These are phyloP conservation scores for Macrobrachium rosenbergii DNA, from an alignment of 1,140 invertebrate species.

Conservation along the genomic window DNA sequence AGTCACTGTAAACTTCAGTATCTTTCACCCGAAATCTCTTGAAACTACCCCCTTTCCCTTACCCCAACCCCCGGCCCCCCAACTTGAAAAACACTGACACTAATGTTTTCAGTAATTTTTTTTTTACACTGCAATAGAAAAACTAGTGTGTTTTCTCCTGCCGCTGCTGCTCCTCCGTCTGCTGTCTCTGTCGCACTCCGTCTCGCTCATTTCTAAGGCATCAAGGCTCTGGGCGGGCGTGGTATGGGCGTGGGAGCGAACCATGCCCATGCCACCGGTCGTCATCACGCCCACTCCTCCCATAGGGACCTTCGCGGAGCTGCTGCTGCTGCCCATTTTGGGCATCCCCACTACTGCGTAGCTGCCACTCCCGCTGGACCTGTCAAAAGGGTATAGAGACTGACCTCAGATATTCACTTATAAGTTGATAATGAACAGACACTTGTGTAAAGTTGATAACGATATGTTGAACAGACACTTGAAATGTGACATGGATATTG, in stretches of 20 bases:
- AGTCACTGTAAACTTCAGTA: too few species aligned
- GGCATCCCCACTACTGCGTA: constrained; percentile 46
- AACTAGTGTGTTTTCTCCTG: constrained; percentile 55
- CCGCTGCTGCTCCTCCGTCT: constrained; percentile 20
- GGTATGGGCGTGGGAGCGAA: constrained; percentile 51
- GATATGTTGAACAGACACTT: too few species aligned
- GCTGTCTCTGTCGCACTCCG: constrained; percentile 59
- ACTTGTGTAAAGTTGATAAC: too few species aligned
- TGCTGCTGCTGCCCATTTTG: constrained; percentile 46
- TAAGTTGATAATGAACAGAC: too few species aligned
- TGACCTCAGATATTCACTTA: too few species aligned
- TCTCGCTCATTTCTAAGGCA: constrained; percentile 59
- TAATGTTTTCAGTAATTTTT: not conserved
- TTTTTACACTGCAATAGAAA: constrained; percentile 59
- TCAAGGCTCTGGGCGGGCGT: constrained; percentile 55
- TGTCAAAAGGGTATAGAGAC: not conserved
- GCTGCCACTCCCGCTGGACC: constrained; percentile 60
- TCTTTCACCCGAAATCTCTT: too few species aligned
- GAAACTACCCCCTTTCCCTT: too few species aligned
- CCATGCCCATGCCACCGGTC: constrained; percentile 51
- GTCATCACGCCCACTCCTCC: constrained; percentile 55
- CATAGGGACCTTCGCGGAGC: constrained; percentile 46
- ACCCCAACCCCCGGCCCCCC: too few species aligned
- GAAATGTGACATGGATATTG: too few species aligned
- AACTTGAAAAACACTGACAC: too few species aligned